Evolutionary conservation across 2,113 vertebrate genomes (phyloP), one percentile per base, ranked within the genome.

Genomic region (Phaetusa simplex): DNA sequence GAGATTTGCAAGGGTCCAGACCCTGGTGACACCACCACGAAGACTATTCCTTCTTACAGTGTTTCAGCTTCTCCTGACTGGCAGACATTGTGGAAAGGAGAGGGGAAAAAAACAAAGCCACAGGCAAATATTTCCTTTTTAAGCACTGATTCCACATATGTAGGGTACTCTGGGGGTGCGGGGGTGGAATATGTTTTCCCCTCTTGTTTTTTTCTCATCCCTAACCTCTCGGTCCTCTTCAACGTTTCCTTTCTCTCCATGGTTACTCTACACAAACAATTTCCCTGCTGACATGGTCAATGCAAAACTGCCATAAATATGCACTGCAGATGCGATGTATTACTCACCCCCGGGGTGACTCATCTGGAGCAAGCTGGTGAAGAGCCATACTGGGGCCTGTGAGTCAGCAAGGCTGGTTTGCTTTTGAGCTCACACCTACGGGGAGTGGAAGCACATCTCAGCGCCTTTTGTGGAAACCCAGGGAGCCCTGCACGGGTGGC

Each of bases 181-280:
- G 82, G 58, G 84, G 85, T 40, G 78, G 91, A 87, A 69, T 32
- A 49, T 8, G 12, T 47, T 86, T 82, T 69, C 59, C 58, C 42
- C 66, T 22, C 86, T 30, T 20, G 42, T 11, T 81, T 95, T 96
- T 93, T 62, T 91, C 93, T 94, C 70, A 42, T 84, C 82, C 66
- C 45, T 90, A 73, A 78, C 91, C 69, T 81, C 93, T 49, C 2
- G 0, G 43, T 86, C 70, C 90, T 77, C 78, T 82, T 70, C 93
- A 86, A n/a, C 65, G 0, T 70, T 96, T 94, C 93, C 96, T 92
- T 64, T 62, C 88, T 92, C 95, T 93, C 97, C 96, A 88, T 97
- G 91, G 97, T 94, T 91, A 97, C 97, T 30, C 91, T 43, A 94
- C 87, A 93, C 97, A 97, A 97, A 96, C 96, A 96, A 3, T 59